A percentile compares a stretch with the other conserved stretches of the same genome.
Evolutionary conservation across 2,888 invertebrate species (phyloP).

Genomic region (Pinctada fucata): DNA sequence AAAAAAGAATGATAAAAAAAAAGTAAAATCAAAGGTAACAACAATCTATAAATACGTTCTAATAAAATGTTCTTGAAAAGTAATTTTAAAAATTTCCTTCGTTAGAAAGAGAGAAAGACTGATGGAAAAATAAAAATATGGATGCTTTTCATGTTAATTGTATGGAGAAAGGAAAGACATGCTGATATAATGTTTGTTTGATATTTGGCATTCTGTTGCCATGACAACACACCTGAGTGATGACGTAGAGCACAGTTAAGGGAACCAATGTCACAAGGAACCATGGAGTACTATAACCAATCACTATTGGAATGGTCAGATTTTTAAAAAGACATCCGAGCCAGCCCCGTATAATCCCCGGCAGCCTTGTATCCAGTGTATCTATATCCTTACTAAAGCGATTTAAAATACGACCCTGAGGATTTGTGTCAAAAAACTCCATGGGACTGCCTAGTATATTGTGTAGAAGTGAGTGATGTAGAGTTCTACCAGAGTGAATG

Average conservation of each 20-base stretch:
- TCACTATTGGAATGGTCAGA: conserved; percentile 61
- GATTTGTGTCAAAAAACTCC: conserved; percentile 72
- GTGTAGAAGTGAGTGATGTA: conserved; percentile 37
- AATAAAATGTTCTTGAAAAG: too few species aligned
- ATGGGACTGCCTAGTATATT: conserved; percentile 61
- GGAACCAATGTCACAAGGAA: conserved; percentile 65
- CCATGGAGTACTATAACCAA: conserved; percentile 65
- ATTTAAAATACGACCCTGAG: conserved; percentile 77
- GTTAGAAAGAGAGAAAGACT: too few species aligned
- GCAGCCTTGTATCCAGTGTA: conserved; percentile 65
- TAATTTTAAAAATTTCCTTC: too few species aligned
- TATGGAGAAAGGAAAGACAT: too few species aligned
- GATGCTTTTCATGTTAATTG: background rate
- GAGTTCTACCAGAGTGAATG: conserved; percentile 34
- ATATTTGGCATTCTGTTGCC: background rate
- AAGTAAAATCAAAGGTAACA: too few species aligned
- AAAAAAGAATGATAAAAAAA: too few species aligned
- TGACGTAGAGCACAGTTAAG: conserved; percentile 64
- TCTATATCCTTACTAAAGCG: conserved; percentile 71
- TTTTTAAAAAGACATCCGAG: conserved; percentile 55
- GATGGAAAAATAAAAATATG: background rate
- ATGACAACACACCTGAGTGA: conserved; percentile 65
- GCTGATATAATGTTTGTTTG: too few species aligned
- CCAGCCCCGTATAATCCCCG: conserved; percentile 56
- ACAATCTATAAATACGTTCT: too few species aligned